Percentiles rank a stretch among this genome's conserved stretches.
Conservation (phyloP, 2,797 vertebrate species). For the Holocentrus rufus region DNA sequence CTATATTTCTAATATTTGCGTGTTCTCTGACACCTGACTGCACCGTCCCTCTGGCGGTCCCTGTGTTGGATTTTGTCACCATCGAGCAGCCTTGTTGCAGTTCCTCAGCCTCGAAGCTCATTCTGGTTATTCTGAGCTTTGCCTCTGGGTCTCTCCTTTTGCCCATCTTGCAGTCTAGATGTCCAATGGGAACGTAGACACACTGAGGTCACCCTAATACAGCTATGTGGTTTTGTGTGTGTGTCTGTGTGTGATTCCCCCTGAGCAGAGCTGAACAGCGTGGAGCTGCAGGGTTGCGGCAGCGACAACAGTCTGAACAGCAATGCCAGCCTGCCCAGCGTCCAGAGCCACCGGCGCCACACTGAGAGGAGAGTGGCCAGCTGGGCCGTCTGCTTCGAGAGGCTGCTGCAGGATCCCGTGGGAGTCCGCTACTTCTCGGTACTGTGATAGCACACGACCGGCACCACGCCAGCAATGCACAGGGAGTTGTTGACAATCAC, state of each 20-base stretch:
- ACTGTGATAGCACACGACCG: constrained; percentile 56
- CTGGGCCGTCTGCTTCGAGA: constrained; percentile 97
- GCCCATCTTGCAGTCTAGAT: constrained; percentile 14
- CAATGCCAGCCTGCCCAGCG: constrained; percentile 97
- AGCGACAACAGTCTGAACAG: constrained; percentile 97
- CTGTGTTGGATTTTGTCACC: constrained; percentile 61
- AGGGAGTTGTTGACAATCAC: too few species aligned
- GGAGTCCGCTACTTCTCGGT: constrained; percentile 97
- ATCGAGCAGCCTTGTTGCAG: constrained; percentile 44
- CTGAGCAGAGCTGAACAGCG: constrained; percentile 89
- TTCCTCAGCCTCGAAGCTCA: constrained; percentile 41
- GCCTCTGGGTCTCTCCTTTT: constrained; percentile 10
- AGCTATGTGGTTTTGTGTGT: not conserved
- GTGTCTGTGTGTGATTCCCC: constrained; percentile 10
- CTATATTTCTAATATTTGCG: constrained; percentile 53
- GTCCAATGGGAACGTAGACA: not conserved
- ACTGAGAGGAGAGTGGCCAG: constrained; percentile 92
- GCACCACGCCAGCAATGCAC: not conserved
- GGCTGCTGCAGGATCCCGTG: constrained; percentile 94
- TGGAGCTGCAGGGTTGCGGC: constrained; percentile 92
- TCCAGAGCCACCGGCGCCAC: constrained; percentile 93
- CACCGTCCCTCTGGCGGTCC: constrained; percentile 53
- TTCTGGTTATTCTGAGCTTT: constrained; percentile 41
- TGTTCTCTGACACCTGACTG: constrained; percentile 62
- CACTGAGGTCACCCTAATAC: not conserved